These are phyloP conservation scores for Catocala nupta DNA, from an alignment of 2,888 invertebrate species.

Conservation along the genomic window DNA sequence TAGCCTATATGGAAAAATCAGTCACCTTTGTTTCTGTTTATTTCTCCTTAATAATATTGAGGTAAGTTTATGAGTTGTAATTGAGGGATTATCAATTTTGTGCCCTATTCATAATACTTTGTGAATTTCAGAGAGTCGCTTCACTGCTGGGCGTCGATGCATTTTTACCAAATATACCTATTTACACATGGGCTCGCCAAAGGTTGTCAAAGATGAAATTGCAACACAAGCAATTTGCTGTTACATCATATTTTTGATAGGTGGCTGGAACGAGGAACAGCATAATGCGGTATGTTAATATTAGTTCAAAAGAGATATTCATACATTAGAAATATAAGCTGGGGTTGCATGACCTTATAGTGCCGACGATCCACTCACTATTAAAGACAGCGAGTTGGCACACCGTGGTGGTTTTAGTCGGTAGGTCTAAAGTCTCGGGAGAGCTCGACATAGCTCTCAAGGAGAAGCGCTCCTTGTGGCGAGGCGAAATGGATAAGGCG, in stretches of 20 bases:
- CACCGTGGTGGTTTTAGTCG: too few species aligned
- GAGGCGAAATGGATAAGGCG: too few species aligned
- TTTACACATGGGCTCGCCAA: slow-evolving; percentile 84
- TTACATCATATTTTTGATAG: slow-evolving; percentile 89
- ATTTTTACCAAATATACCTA: slow-evolving; percentile 88
- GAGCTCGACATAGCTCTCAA: too few species aligned
- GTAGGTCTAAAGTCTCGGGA: too few species aligned
- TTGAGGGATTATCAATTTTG: too few species aligned
- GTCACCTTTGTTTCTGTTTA: slow-evolving; percentile 77
- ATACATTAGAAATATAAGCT: too few species aligned
- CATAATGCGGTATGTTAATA: slow-evolving; percentile 66
- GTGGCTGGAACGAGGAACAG: slow-evolving; percentile 88
- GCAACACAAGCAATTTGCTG: slow-evolving; percentile 88
- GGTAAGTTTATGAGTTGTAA: slow-evolving; percentile 61
- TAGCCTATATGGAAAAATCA: slow-evolving; percentile 89
- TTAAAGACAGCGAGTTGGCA: too few species aligned
- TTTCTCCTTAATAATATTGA: slow-evolving; percentile 80
- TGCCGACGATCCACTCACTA: too few species aligned
- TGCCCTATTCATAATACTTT: neutral
- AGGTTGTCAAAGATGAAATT: slow-evolving; percentile 83
- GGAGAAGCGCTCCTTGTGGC: too few species aligned
- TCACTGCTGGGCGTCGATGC: slow-evolving; percentile 87
- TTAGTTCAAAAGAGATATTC: too few species aligned
- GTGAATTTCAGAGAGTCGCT: slow-evolving; percentile 67
- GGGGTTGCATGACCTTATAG: too few species aligned